A percentile compares a stretch with the other conserved stretches of the same genome.
phyloP scores from a whole-genome alignment of 2,888 invertebrate genomes.

The Watsonalla cultraria region DNA sequence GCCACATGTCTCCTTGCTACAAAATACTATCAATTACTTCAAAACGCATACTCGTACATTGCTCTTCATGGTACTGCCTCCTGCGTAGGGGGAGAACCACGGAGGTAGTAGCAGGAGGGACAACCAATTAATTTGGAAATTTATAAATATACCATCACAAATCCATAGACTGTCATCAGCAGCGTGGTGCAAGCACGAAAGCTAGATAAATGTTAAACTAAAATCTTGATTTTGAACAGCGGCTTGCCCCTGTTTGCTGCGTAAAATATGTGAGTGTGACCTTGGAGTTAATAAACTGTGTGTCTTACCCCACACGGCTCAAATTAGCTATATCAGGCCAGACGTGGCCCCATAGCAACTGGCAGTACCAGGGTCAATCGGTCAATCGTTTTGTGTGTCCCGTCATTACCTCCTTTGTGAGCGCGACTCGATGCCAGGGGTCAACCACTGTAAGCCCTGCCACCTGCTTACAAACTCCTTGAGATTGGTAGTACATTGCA shows the following conservation, averaged over 20 bases:
- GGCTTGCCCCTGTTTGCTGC: no score
- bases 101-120: no score
- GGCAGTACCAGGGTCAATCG: constrained; percentile 25
- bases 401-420: constrained; percentile 58
- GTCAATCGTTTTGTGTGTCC: constrained; percentile 43
- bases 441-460: constrained; percentile 37
- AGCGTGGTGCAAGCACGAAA: no score
- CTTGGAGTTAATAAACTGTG: no score
- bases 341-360: not conserved
- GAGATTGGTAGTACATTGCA: not conserved
- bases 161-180: no score
- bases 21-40: not conserved
- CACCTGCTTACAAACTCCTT: constrained; percentile 15
- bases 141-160: no score
- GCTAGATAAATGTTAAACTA: no score
- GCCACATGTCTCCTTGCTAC: constrained; percentile 4
- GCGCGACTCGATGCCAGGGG: constrained; percentile 44
- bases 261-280: no score
- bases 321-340: not conserved
- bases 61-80: no score
- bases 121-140: no score
- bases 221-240: no score
- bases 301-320: not conserved
- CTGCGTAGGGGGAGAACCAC: no score
- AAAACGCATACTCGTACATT: not conserved